phyloP scores from a whole-genome alignment of 2,888 invertebrate genomes.

The Epinotia demarniana region DNA sequence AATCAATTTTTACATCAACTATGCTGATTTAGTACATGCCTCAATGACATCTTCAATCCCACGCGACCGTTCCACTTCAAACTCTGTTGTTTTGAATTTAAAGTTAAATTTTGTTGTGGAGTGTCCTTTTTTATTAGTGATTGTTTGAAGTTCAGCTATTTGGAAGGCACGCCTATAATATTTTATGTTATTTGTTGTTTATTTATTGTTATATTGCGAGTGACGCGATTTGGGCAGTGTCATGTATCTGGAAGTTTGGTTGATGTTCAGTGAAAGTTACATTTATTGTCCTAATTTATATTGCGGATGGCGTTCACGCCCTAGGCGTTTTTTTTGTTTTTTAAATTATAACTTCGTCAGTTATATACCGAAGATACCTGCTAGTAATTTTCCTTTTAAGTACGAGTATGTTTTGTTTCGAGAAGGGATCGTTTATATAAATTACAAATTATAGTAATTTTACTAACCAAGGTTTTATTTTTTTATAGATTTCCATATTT shows the following conservation, averaged over 20 bases:
- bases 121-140: slow-evolving; percentile 38
- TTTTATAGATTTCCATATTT: no score
- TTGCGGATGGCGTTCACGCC: slow-evolving; percentile 22
- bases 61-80: neutral
- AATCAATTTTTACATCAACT: slow-evolving; percentile 67
- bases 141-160: slow-evolving; percentile 45
- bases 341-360: slow-evolving; percentile 1
- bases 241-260: slow-evolving; percentile 32
- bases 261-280: slow-evolving; percentile 31
- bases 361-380: neutral
- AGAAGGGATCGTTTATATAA: neutral
- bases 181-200: slow-evolving; percentile 45
- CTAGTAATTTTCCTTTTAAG: neutral
- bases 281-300: slow-evolving; percentile 23
- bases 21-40: slow-evolving; percentile 43
- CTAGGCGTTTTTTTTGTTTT: slow-evolving; percentile 32
- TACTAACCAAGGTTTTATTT: no score
- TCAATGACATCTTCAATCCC: slow-evolving; percentile 37
- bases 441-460: no score
- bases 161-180: slow-evolving; percentile 47
- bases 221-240: slow-evolving; percentile 40
- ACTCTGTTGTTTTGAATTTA: neutral
- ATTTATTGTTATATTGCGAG: slow-evolving; percentile 41
- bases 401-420: neutral
- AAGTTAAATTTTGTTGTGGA: slow-evolving; percentile 18